Percentiles rank a stretch among this genome's conserved stretches.
Evolutionary conservation across 2,797 vertebrate genomes (phyloP).

Genomic region (Takifugu rubripes): DNA sequence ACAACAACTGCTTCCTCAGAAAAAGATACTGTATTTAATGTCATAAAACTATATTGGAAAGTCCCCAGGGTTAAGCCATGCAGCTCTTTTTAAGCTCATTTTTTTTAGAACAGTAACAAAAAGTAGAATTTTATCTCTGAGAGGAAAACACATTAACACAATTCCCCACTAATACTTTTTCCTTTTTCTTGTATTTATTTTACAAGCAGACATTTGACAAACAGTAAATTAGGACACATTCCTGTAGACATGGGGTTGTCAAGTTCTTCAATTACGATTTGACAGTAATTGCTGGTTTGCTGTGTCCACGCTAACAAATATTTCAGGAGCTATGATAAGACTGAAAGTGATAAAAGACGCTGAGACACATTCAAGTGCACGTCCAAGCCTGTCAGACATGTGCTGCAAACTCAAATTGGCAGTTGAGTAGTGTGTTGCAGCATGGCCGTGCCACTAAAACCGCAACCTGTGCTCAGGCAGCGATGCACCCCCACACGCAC

Average conservation of each 20-base stretch:
- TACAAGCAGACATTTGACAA: constrained; percentile 1
- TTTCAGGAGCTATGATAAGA: constrained; percentile 24
- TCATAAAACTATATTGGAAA: constrained; percentile 6
- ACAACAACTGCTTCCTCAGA: not conserved
- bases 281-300: constrained; percentile 34
- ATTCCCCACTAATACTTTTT: not conserved
- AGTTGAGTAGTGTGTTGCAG: constrained; percentile 39
- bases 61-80: constrained; percentile 13
- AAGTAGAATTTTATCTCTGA: constrained; percentile 13
- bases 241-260: constrained; percentile 4
- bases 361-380: constrained; percentile 24
- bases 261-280: constrained; percentile 6
- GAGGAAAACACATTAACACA: constrained; percentile 15
- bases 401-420: constrained; percentile 10
- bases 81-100: constrained; percentile 4
- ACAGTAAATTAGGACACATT: constrained; percentile 14
- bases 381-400: constrained; percentile 49
- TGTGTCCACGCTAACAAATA: constrained; percentile 34
- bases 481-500: constrained; percentile 7
- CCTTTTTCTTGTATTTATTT: constrained; percentile 14
- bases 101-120: constrained; percentile 26
- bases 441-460: constrained; percentile 17
- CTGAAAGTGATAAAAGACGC: constrained; percentile 37
- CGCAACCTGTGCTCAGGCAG: constrained; percentile 19
- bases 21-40: constrained; percentile 2